Percentiles rank a stretch among this genome's conserved stretches.
phyloP scores from a whole-genome alignment of 2,113 vertebrate species.

The Protomyctophum bolini region DNA sequence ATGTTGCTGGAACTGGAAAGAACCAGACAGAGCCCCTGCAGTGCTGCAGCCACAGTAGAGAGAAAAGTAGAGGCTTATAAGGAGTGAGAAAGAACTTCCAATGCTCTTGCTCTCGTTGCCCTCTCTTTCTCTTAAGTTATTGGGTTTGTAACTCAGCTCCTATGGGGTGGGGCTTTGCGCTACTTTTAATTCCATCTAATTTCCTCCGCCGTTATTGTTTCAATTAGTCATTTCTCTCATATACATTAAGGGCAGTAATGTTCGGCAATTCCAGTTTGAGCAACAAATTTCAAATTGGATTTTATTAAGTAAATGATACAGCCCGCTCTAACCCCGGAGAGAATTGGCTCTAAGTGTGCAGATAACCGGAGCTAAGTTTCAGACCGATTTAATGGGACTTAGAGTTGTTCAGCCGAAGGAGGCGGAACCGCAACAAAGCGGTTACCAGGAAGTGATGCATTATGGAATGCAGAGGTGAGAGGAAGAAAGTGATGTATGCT shows the following conservation, averaged over 20 bases:
- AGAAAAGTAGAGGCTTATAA: not conserved
- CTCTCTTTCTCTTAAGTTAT: constrained; percentile 5
- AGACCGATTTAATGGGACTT: constrained; percentile 24
- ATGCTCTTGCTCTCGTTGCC: not conserved
- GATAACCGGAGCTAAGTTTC: constrained; percentile 41
- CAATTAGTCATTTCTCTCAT: constrained; percentile 29
- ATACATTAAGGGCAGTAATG: constrained; percentile 28
- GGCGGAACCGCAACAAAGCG: constrained; percentile 40
- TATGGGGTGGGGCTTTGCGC: constrained; percentile 2
- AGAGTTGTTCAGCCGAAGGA: constrained; percentile 20
- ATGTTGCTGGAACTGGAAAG: not conserved
- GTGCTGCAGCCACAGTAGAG: too few species aligned
- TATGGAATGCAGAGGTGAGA: constrained; percentile 28
- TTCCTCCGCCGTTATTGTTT: constrained; percentile 33
- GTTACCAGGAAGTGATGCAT: constrained; percentile 44
- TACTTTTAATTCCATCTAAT: constrained; percentile 32
- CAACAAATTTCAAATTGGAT: constrained; percentile 31
- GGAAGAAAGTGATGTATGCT: constrained; percentile 36
- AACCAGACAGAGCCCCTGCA: not conserved
- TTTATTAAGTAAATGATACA: constrained; percentile 38
- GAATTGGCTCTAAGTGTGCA: constrained; percentile 25
- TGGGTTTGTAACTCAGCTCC: constrained; percentile 25
- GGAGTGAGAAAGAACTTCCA: not conserved
- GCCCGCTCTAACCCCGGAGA: constrained; percentile 20
- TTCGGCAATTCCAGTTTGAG: constrained; percentile 32